Percentiles rank a stretch among this genome's conserved stretches.
These are phyloP conservation scores for Anagrus nilaparvatae DNA, from an alignment of 1,140 invertebrate genomes.

Conservation along the genomic window DNA sequence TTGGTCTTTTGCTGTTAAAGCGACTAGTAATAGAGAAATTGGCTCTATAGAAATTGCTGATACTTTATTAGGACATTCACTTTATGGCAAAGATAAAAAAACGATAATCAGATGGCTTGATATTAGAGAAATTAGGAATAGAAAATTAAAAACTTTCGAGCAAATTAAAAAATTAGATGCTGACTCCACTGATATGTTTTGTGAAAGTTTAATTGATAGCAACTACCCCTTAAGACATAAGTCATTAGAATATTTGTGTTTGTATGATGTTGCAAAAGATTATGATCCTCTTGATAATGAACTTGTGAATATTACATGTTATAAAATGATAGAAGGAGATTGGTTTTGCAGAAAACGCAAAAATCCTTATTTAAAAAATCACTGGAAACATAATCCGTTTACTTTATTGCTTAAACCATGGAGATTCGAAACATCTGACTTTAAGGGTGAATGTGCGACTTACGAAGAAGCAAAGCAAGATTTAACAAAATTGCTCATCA, in stretches of 20 bases:
- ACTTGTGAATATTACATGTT: constrained; percentile 11
- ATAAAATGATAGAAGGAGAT: constrained; percentile 4
- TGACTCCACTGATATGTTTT: constrained; percentile 23
- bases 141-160: constrained; percentile 22
- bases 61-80: constrained; percentile 24
- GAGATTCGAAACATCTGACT: constrained; percentile 14
- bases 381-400: constrained; percentile 17
- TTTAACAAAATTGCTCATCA: constrained; percentile 14
- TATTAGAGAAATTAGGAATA: constrained; percentile 22
- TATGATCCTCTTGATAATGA: constrained; percentile 15
- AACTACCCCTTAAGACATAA: constrained; percentile 22
- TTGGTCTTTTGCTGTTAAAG: constrained; percentile 20
- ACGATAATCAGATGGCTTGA: constrained; percentile 32
- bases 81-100: constrained; percentile 27
- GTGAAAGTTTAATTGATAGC: constrained; percentile 20
- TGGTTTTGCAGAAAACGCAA: constrained; percentile 19
- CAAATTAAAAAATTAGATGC: constrained; percentile 20
- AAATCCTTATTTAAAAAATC: constrained; percentile 18
- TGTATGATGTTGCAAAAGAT: constrained; percentile 19
- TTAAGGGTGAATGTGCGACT: constrained; percentile 12
- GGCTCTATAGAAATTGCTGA: constrained; percentile 28
- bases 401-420: constrained; percentile 20
- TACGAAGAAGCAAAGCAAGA: constrained; percentile 16
- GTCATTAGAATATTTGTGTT: constrained; percentile 12
- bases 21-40: constrained; percentile 26